Base-by-base conservation (phyloP, 2,797 vertebrate genomes). In the Eptatretus atami region DNA sequence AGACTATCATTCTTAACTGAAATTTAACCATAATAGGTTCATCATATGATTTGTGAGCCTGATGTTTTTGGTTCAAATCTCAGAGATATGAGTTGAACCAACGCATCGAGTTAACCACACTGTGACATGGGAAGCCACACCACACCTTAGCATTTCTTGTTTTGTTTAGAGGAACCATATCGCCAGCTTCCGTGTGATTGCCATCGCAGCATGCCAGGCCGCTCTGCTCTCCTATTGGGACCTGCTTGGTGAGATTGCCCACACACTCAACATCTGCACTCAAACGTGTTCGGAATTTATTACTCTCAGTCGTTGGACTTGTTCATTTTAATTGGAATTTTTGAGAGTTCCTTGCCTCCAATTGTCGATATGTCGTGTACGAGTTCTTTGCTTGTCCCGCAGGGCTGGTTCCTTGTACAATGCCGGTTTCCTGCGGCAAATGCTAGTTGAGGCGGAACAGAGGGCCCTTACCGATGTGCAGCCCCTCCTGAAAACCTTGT, bases 361-460 rank as follows among this genome's bases (percentile, higher is more conserved):
- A 44, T 44, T 61, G 57, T 53, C 9, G 52, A 53, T 65, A 53
- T 52, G 15, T 61, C 15, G 63, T 63, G 61, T 64, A 53, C 53
- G 53, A 55, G 53, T 65, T 55, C 25, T 60, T 64, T 13, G 15
- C 52, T 15, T 63, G 52, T 53, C 53, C 44, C n/a, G 31, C 69
- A 96, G 88, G 90, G 81, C 79, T 3, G 85, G 87, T 25, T 70
- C 83, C 53, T 76, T 98, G 65, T 98, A 88, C 53, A 92, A 82
- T 73, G 78, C 81, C 2, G 83, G 83, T 65, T 98, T 98, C 72
- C 77, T 98, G 67, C 77, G 84, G 70, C 75, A 81, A 72, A 94
- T 94, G 86, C 69, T 88, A 44, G 73, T 76, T 65, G 82, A 84
- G 52, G 80, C 85, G 1, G 73, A 80, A 66, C 76, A 83, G 68